A percentile compares a stretch with the other conserved stretches of the same genome.
Evolutionary conservation across 2,113 vertebrate species (phyloP).

Genomic region (Megaleporinus macrocephalus): DNA sequence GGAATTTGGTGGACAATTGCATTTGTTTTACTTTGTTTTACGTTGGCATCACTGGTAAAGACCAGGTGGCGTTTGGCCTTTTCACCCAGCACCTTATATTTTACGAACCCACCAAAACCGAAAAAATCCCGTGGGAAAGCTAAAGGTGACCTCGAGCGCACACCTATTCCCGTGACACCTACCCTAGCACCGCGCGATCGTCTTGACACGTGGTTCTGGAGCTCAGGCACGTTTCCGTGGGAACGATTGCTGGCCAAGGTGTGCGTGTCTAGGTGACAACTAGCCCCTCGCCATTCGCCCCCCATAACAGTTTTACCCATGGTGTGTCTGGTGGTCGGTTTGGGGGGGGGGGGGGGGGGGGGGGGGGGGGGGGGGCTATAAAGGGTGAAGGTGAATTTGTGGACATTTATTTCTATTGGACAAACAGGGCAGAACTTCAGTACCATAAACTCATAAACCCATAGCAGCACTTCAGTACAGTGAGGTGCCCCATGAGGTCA

Average conservation of each 20-base stretch:
- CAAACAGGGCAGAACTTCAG: background rate
- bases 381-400: background rate
- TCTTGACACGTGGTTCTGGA: slow-evolving; percentile 5
- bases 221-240: slow-evolving; percentile 5
- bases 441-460: background rate
- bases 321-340: no score
- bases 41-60: no score
- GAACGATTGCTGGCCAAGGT: background rate
- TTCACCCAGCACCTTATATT: background rate
- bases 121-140: slow-evolving; percentile 43
- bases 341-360: no score
- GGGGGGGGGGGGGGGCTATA: no score
- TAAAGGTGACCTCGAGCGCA: slow-evolving; percentile 14
- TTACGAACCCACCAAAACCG: background rate
- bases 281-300: background rate
- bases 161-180: slow-evolving; percentile 38
- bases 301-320: background rate
- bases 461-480: background rate
- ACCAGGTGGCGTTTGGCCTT: slow-evolving; percentile 23
- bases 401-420: background rate
- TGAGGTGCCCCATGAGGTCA: background rate
- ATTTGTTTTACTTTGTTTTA: no score
- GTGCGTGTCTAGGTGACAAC: background rate
- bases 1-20: no score
- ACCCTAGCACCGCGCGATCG: slow-evolving; percentile 40